A percentile compares a stretch with the other conserved stretches of the same genome.
Conservation (phyloP, 2,113 vertebrate genomes). For the Catharus minimus region DNA sequence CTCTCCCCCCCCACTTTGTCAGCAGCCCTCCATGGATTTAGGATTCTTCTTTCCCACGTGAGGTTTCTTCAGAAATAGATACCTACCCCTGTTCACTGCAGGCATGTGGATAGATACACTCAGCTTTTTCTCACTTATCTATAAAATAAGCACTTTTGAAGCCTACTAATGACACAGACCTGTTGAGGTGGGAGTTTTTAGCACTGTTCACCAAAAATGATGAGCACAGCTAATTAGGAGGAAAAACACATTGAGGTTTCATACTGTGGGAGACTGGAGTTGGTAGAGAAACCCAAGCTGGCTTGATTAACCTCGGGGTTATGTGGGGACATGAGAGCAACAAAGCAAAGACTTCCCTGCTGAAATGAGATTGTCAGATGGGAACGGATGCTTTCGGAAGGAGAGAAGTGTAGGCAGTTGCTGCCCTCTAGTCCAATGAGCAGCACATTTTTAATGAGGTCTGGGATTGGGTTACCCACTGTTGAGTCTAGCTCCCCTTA, state of each 20-base stretch:
- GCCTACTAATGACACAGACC: background rate
- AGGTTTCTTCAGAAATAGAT: background rate
- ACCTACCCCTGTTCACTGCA: background rate
- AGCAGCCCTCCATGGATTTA: background rate
- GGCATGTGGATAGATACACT: background rate
- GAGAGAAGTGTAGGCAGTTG: constrained; percentile 16
- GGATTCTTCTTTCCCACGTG: background rate
- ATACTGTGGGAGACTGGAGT: constrained; percentile 1
- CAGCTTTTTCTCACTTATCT: background rate
- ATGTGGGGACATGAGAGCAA: constrained; percentile 28
- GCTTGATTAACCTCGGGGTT: background rate
- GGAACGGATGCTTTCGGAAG: constrained; percentile 19
- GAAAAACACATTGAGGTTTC: background rate
- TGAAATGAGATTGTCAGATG: constrained; percentile 59
- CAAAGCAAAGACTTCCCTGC: constrained; percentile 34
- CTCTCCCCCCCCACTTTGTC: background rate
- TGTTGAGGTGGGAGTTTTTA: background rate
- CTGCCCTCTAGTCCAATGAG: constrained; percentile 38
- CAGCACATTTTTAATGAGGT: background rate
- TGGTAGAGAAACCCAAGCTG: constrained; percentile 30
- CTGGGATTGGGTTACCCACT: background rate
- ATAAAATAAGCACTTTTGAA: background rate
- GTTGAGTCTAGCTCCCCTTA: background rate
- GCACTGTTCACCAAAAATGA: background rate
- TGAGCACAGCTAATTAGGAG: constrained; percentile 14